Base-by-base conservation (phyloP, 2,113 vertebrate genomes). In the Sitta europaea region DNA sequence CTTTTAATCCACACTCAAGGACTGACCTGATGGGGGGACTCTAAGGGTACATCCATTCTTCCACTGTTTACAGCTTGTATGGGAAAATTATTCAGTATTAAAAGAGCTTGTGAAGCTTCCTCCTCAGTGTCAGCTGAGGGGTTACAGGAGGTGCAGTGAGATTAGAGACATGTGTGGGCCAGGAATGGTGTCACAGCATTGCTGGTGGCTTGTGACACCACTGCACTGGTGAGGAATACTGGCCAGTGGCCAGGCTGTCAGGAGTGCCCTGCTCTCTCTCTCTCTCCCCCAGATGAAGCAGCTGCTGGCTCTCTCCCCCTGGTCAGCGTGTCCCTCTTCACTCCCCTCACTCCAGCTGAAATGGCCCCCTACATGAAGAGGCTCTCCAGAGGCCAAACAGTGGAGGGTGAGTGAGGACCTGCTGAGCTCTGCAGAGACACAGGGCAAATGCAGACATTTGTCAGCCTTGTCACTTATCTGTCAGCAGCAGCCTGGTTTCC, bases 321-420 rank as follows among this genome's bases (percentile, higher is more conserved):
- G 3, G 98, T 99, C 96, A 99, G 98, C 2, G 98, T 99, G 67
- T 99, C 99, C 4, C 98, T 99, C 65, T 98, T 98, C 12, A 98
- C 98, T 6, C 98, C 99, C 1, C 98, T 99, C 84, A 99, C 98
- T 0, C 98, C 98, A 0, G 97, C 98, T 0, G 99, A 99, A 70
- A 98, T 99, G 99, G 98, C 98, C 1, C 98, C 98, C 0, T 99
- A 99, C 71, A 98, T 99, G 96, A 99, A 98, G 95, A 99, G 99
- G 95, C 98, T 99, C 12, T 99, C 99, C 15, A 98, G 98, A 93
- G 99, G 99, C 73, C 99, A 99, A 48, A 98, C 99, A 0, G 98
- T 99, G 3, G 99, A 99, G 93, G 99, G 99, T 99, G 94, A 98
- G 98, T 85, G 35, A 76, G 38, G 35, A 61, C n/a, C 57, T 85